Evolutionary conservation across 2,797 vertebrate genomes (phyloP), one percentile per base, ranked within the genome.

Genomic region (Neopelma chrysocephalum): DNA sequence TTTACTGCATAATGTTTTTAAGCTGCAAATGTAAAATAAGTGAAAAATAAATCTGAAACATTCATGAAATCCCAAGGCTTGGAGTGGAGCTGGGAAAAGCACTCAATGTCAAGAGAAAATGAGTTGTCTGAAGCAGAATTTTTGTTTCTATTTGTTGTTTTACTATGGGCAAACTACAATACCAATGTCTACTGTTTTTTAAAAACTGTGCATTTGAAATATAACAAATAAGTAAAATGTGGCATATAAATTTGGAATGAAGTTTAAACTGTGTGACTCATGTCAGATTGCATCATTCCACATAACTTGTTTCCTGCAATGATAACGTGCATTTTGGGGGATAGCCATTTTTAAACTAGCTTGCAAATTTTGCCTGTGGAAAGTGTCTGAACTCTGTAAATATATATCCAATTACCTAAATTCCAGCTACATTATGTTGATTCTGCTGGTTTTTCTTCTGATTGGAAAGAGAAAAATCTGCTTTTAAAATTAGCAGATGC

Each of bases 401-500:
- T 86, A 79, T 54, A 88, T 84, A 83, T 47, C 17, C 29, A 62
- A 47, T 69, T 92, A 85, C 76, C 50, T 94, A 83, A 87, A 93
- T 50, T 68, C 32, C 72, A 91, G 70, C 51, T 82, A 89, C 0
- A 5, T 80, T 77, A 60, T 61, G 77, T 36, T 82, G 72, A 78
- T 84, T 93, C 51, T 94, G 79, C 45, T 69, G 20, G 56, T 93
- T 94, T 85, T 92, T 82, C 71, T 94, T 89, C 89, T 87, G 65
- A 73, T 48, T 81, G 85, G 89, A 96, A 96, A 86, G 70, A 93
- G 87, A 94, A 95, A 88, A 70, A 89, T 88, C 51, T 95, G 86
- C 34, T 94, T 73, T 92, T 93, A 95, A 95, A 95, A 95, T 81
- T 96, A 96, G 86, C 85, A 92, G 87, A 82, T 69, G 73, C 60